Conservation (phyloP, 1,140 invertebrate genomes). For the Chelonus insularis region DNA sequence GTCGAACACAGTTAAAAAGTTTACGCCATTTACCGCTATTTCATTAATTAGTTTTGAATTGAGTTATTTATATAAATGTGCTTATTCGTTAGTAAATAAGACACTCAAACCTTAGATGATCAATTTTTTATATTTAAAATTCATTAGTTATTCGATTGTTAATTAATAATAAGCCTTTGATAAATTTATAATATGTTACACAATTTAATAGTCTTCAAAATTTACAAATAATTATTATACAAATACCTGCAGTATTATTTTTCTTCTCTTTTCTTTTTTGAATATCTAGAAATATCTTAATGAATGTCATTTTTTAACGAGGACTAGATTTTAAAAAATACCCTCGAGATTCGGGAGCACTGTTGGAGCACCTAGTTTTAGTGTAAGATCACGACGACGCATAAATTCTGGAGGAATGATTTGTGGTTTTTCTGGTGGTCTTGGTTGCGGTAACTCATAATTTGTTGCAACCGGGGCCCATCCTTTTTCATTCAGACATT, state of each 20-base stretch:
- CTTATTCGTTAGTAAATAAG: no score
- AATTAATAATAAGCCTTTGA: no score
- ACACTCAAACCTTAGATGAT: no score
- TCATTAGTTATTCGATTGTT: no score
- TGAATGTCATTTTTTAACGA: not conserved
- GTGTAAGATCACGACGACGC: constrained; percentile 43
- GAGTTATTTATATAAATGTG: not conserved
- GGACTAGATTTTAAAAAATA: constrained; percentile 48
- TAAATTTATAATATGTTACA: no score
- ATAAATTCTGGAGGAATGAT: constrained; percentile 52
- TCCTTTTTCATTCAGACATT: constrained; percentile 54
- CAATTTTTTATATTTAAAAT: no score
- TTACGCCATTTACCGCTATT: constrained; percentile 26
- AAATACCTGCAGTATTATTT: no score
- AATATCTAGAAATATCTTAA: no score
- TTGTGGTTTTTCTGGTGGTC: constrained; percentile 44
- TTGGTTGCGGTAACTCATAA: constrained; percentile 30
- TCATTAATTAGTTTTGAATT: constrained; percentile 8
- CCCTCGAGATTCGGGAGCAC: constrained; percentile 53
- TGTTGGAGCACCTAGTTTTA: constrained; percentile 52
- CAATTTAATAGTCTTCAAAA: no score
- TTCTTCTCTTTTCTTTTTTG: no score
- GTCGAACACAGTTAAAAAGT: constrained; percentile 22
- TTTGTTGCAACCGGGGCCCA: constrained; percentile 48
- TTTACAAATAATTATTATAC: no score